phyloP scores from a whole-genome alignment of 2,888 invertebrate species.

The Yponomeuta plumbellus region DNA sequence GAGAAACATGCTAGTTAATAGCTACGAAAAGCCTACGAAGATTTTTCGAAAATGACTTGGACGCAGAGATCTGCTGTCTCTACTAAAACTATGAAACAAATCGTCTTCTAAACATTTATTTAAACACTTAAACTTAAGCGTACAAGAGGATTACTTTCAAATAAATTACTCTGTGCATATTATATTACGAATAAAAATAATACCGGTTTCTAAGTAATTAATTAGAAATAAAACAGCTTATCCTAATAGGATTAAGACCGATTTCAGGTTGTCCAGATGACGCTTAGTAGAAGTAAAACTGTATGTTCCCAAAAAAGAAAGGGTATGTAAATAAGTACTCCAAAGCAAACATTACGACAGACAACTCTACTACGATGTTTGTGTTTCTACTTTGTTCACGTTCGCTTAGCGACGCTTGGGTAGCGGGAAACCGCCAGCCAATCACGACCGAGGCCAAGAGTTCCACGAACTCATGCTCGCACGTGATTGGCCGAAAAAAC shows the following conservation, averaged over 20 bases:
- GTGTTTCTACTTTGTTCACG: conserved; percentile 16
- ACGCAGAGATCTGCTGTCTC: conserved; percentile 36
- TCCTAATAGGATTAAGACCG: too few species aligned
- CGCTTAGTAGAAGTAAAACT: background rate
- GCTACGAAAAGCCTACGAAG: background rate
- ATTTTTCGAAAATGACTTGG: background rate
- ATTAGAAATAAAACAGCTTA: too few species aligned
- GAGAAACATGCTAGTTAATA: conserved; percentile 5
- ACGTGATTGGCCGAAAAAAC: conserved; percentile 48
- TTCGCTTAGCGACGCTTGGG: conserved; percentile 21
- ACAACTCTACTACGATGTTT: conserved; percentile 17
- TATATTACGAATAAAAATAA: too few species aligned
- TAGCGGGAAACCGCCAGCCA: conserved; percentile 30
- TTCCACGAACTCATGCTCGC: conserved; percentile 54
- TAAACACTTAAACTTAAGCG: background rate
- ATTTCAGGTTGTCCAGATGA: too few species aligned
- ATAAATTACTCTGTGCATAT: too few species aligned
- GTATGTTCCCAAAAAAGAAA: background rate
- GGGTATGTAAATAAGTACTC: background rate
- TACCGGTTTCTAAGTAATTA: too few species aligned
- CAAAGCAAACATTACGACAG: conserved; percentile 16
- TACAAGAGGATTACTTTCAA: background rate
- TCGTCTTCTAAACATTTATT: conserved; percentile 27
- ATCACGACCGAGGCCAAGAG: conserved; percentile 56
- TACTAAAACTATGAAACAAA: conserved; percentile 35